Evolutionary conservation across 1,140 invertebrate species (phyloP).

Genomic region (Pogonomyrmex californicus): DNA sequence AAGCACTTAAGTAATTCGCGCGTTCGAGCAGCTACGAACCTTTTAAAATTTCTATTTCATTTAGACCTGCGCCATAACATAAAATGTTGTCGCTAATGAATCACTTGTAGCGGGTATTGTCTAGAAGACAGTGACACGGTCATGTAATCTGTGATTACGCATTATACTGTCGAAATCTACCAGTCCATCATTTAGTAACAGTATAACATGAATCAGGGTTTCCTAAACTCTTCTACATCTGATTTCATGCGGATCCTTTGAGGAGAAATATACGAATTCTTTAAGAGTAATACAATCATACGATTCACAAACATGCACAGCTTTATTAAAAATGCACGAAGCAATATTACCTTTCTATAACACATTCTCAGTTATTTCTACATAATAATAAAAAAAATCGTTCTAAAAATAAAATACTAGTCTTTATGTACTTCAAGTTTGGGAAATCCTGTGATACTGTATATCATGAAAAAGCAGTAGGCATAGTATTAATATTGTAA

Average conservation of each 20-base stretch:
- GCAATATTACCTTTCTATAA: not conserved
- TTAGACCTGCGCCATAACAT: constrained; percentile 29
- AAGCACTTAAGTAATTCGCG: constrained; percentile 39
- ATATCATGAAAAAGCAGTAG: constrained; percentile 2
- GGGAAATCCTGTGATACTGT: constrained; percentile 37
- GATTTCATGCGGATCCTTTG: not conserved
- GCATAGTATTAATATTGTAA: constrained; percentile 42
- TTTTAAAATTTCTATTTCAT: constrained; percentile 41
- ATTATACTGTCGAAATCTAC: constrained; percentile 62
- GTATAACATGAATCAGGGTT: constrained; percentile 38
- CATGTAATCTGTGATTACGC: constrained; percentile 71
- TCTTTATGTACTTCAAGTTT: constrained; percentile 12
- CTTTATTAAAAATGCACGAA: constrained; percentile 3
- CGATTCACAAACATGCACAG: not conserved
- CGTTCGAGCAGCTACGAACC: not conserved
- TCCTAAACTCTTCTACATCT: not conserved
- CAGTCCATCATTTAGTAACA: constrained; percentile 35
- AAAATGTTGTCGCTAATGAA: constrained; percentile 50
- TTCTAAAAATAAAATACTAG: not conserved
- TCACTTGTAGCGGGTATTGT: constrained; percentile 67
- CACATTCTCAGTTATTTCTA: not conserved
- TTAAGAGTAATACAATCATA: not conserved
- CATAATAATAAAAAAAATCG: not conserved
- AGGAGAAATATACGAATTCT: not conserved
- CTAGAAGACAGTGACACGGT: constrained; percentile 62